Percentiles rank a stretch among this genome's conserved stretches.
These are phyloP conservation scores for Megalurothrips usitatus DNA, from an alignment of 2,888 invertebrate genomes.

Conservation along the genomic window DNA sequence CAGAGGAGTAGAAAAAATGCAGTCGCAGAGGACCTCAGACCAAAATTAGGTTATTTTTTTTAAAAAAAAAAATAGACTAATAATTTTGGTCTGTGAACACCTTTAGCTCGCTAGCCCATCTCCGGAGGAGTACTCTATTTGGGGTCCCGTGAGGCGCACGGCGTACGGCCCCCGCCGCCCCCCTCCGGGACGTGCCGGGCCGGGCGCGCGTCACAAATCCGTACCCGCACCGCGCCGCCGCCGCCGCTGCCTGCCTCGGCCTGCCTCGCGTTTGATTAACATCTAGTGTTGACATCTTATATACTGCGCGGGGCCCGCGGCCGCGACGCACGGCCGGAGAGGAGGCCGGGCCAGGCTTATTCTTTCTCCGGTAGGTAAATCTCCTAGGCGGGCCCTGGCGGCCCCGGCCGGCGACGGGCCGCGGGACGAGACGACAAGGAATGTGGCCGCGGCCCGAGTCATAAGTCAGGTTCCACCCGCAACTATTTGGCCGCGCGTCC, in stretches of 20 bases:
- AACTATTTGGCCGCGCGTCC: not conserved
- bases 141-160: not conserved
- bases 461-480: not conserved
- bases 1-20: no score
- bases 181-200: not conserved
- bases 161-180: not conserved
- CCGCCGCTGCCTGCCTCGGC: not conserved
- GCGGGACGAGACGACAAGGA: not conserved
- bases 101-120: not conserved
- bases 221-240: not conserved
- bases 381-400: not conserved
- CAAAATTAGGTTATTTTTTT: no score
- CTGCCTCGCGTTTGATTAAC: not conserved
- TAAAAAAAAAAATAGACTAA: no score
- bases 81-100: not conserved
- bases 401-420: no score
- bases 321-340: not conserved
- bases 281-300: constrained; percentile 6
- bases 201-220: not conserved
- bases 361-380: not conserved
- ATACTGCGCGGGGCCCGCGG: not conserved
- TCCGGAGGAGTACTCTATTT: not conserved
- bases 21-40: no score
- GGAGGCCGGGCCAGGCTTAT: not conserved
- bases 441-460: not conserved